Conservation (phyloP, 2,797 vertebrate genomes). For the Spizella passerina region DNA sequence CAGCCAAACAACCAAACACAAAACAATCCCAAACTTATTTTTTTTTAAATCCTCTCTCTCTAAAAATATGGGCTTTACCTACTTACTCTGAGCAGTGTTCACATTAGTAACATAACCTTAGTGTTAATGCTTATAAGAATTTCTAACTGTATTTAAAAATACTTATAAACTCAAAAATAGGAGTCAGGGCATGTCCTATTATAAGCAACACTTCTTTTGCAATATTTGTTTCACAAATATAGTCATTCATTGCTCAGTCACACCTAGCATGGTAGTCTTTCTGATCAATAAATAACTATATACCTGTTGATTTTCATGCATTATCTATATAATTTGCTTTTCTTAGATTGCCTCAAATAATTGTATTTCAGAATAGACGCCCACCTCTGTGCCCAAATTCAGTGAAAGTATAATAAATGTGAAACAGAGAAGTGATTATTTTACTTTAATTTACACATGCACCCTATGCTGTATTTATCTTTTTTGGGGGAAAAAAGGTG, state of each 20-base stretch:
- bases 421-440: neutral
- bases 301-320: neutral
- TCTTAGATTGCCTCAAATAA: neutral
- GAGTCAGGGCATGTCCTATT: neutral
- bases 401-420: neutral
- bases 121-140: neutral
- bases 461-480: neutral
- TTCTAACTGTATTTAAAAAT: neutral
- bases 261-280: neutral
- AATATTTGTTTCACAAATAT: neutral
- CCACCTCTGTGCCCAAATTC: neutral
- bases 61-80: neutral
- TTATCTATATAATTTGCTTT: neutral
- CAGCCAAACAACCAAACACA: neutral
- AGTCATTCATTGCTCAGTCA: neutral
- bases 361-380: neutral
- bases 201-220: neutral
- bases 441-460: neutral
- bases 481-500: fast-evolving
- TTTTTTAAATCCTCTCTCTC: neutral
- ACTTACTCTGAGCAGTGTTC: neutral
- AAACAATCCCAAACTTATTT: neutral
- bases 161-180: neutral
- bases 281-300: neutral
- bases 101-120: neutral